Evolutionary conservation across 2,797 vertebrate species (phyloP), one percentile per base, ranked within the genome.

Genomic region (Microhierax caerulescens): DNA sequence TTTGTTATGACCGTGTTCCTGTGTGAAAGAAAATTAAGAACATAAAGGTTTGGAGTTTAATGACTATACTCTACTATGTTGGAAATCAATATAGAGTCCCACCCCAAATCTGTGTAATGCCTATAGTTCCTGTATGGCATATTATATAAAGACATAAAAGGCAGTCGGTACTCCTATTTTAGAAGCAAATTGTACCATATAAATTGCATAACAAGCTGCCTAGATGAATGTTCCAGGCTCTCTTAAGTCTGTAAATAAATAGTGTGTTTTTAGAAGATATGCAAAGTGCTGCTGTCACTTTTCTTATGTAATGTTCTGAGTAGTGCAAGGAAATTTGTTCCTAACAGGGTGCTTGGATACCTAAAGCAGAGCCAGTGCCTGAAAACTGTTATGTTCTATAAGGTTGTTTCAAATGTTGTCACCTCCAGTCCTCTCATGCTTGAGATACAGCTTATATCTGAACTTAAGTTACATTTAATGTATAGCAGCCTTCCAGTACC

Each of bases 141-240:
- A 41, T 94, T 95, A 45, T 39, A 91, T 32, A 88, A 79, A 84
- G 78, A 75, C 57, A 54, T 57, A 57, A 90, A 84, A 80, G 34
- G 30, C 41, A 83, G 34, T n/a, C 41, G 85, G 24, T 74, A 23
- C 28, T 68, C 53, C 63, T 85, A 53, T 79, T 93, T 93, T 48
- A 84, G 85, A 56, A 86, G 64, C 30, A 75, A 92, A 88, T 61
- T 54, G 72, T 51, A 22, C 59, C 30, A 43, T 63, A 63, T 54
- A 63, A 91, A 82, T 89, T 93, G 87, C 47, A 45, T 80, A 91
- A 94, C 67, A 73, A 85, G 70, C 75, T 91, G 75, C 70, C 77
- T 69, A 3, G 87, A 47, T 65, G 43, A 63, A 76, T 85, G 51
- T 91, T 82, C 73, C 81, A 80, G 63, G 51, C 43, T 85, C 60